phyloP scores from a whole-genome alignment of 2,797 vertebrate species.

The Oryzias dopingdopingensis region DNA sequence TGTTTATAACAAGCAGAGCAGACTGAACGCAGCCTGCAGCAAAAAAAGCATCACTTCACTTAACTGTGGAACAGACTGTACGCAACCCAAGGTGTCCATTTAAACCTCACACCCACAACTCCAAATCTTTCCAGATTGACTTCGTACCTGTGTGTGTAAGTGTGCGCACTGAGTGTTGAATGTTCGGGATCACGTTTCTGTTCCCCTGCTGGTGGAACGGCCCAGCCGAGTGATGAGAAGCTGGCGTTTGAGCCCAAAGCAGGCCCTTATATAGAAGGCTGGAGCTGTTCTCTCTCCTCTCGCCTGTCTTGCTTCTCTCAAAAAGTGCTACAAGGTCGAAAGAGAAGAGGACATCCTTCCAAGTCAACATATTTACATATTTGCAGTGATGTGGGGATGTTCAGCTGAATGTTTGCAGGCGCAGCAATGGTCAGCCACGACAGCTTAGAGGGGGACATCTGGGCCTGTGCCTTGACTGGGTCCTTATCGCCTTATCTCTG shows the following conservation, averaged over 20 bases:
- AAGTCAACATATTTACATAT: conserved; percentile 86
- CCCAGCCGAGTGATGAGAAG: conserved; percentile 78
- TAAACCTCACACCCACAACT: conserved; percentile 41
- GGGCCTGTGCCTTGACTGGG: conserved; percentile 53
- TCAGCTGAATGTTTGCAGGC: conserved; percentile 70
- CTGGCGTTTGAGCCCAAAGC: conserved; percentile 78
- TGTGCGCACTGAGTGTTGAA: conserved; percentile 49
- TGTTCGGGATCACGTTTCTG: conserved; percentile 63
- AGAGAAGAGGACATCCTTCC: conserved; percentile 79
- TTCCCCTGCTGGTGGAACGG: conserved; percentile 68
- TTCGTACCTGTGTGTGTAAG: conserved; percentile 23
- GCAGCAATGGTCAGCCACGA: conserved; percentile 67
- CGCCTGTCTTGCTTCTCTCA: conserved; percentile 72
- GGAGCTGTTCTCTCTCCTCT: conserved; percentile 78
- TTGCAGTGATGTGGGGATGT: conserved; percentile 75
- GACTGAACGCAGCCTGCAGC: conserved; percentile 23
- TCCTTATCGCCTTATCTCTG: conserved; percentile 50
- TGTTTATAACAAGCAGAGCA: conserved; percentile 35
- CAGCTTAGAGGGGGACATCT: conserved; percentile 71
- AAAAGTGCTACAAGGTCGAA: conserved; percentile 74
- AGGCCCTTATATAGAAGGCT: conserved; percentile 81
- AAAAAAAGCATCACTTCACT: conserved; percentile 40
- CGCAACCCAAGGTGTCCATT: conserved; percentile 31
- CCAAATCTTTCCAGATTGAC: conserved; percentile 30
- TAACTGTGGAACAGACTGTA: conserved; percentile 34